phyloP scores from a whole-genome alignment of 2,888 invertebrate genomes.

The Dicroscelio sp. region DNA sequence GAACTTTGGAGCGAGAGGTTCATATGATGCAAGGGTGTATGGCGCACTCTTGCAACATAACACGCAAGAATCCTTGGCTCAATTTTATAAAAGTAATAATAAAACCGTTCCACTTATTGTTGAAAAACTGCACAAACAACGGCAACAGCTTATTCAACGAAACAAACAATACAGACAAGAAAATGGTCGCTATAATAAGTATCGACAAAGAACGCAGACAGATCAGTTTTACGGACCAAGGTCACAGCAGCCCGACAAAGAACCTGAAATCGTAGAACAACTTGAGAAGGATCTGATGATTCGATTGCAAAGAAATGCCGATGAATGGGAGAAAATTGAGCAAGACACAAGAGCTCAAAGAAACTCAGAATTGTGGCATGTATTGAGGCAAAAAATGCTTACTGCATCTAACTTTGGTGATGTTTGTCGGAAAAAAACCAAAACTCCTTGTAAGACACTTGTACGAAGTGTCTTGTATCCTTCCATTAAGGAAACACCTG shows the following conservation, averaged over 20 bases:
- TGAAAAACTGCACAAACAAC: neutral
- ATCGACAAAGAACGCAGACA: neutral
- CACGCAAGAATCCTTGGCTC: constrained; percentile 25
- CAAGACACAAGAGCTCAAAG: constrained; percentile 49
- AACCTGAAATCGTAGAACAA: neutral
- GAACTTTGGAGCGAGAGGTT: neutral
- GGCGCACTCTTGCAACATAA: neutral
- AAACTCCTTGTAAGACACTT: constrained; percentile 58
- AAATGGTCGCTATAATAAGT: neutral
- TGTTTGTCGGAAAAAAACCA: constrained; percentile 46
- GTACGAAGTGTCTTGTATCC: no score
- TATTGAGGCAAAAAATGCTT: no score
- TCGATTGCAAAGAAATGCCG: neutral
- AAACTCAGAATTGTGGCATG: constrained; percentile 22
- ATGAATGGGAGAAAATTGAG: constrained; percentile 34
- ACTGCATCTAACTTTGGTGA: constrained; percentile 61
- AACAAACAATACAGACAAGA: neutral
- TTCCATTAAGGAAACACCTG: neutral
- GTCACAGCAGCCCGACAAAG: no score
- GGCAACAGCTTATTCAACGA: neutral
- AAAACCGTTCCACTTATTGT: neutral
- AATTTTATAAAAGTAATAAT: neutral
- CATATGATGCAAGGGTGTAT: neutral
- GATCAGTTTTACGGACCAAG: neutral
- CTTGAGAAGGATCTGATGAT: neutral